Percentiles rank a stretch among this genome's conserved stretches.
These are phyloP conservation scores for Brachionus sp. DNA, from an alignment of 1,140 invertebrate species.

Conservation along the genomic window DNA sequence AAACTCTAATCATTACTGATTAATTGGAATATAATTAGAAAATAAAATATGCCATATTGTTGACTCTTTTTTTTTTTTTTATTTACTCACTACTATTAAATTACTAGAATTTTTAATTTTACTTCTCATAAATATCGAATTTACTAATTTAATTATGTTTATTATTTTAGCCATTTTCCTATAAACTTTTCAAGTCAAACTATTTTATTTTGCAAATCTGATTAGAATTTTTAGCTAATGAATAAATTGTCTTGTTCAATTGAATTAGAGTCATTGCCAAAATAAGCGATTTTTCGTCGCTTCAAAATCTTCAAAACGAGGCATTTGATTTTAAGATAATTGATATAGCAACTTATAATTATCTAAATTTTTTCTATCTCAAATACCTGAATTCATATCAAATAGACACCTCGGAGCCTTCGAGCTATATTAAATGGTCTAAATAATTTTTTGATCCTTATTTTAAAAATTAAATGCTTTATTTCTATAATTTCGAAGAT, in stretches of 20 bases:
- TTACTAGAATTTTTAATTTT: constrained; percentile 27
- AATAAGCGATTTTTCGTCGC: background rate
- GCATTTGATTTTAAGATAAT: too few relatives aligned
- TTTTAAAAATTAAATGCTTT: background rate
- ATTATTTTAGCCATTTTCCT: constrained; percentile 6
- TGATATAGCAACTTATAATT: background rate
- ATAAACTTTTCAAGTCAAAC: background rate
- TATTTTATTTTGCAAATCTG: background rate
- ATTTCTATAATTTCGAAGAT: background rate
- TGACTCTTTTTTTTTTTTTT: background rate
- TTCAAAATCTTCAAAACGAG: background rate
- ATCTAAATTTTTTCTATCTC: background rate
- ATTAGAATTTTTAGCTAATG: background rate
- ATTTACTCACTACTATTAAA: constrained; percentile 25
- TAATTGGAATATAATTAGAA: constrained; percentile 42
- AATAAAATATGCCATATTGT: constrained; percentile 13
- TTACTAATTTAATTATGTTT: constrained; percentile 30
- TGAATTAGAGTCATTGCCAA: background rate
- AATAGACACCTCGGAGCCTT: background rate
- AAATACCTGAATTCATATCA: background rate
- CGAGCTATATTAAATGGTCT: background rate
- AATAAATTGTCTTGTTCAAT: background rate
- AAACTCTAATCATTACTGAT: constrained; percentile 5
- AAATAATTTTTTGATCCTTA: background rate
- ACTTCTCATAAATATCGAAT: constrained; percentile 33